phyloP scores from a whole-genome alignment of 2,888 invertebrate species.

The Phaedon cochleariae region DNA sequence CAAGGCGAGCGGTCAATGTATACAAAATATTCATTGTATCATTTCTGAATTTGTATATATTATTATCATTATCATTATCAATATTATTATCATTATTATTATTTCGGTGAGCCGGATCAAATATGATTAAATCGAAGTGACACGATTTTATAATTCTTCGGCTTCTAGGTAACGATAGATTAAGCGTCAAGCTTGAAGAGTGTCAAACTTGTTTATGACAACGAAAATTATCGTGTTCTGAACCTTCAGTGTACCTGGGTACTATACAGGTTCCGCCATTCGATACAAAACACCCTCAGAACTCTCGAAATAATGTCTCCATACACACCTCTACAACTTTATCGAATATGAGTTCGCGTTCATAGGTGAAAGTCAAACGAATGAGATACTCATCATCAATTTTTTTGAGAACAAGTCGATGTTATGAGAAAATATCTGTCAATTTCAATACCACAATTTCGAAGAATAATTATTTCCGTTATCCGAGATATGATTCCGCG shows the following conservation, averaged over 20 bases:
- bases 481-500: no score
- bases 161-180: not conserved
- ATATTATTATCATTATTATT: constrained; percentile 39
- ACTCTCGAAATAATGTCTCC: no score
- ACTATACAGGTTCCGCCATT: no score
- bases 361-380: no score
- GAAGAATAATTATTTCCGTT: no score
- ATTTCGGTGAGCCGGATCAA: constrained; percentile 46
- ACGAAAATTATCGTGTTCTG: not conserved
- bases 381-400: no score
- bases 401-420: no score
- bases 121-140: constrained; percentile 1
- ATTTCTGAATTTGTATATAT: constrained; percentile 60
- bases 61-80: constrained; percentile 60
- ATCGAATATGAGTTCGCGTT: no score
- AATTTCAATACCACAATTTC: no score
- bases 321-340: no score
- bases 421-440: no score
- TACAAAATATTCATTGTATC: constrained; percentile 58
- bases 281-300: no score
- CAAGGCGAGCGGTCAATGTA: constrained; percentile 57
- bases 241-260: not conserved
- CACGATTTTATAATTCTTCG: not conserved
- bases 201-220: not conserved
- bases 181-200: not conserved